Conservation (phyloP, 1,140 invertebrate genomes). For the Stenopsyche tienmushanensis region DNA sequence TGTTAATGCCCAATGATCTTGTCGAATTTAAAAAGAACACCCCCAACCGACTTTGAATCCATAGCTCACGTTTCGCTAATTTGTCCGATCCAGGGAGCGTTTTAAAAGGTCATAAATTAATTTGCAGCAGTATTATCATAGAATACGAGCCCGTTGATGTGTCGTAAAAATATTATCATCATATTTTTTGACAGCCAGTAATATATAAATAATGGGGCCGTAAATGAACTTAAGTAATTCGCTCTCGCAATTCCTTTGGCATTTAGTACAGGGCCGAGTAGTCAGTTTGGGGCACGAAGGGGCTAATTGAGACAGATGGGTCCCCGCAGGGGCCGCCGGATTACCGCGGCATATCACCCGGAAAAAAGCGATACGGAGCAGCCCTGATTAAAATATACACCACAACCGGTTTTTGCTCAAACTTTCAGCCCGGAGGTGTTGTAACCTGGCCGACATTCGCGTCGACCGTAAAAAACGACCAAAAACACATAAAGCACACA, state of each 20-base stretch:
- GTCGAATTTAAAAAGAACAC: too few species aligned
- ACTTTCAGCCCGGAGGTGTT: background rate
- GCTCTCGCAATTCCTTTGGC: slow-evolving; percentile 1
- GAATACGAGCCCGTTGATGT: too few species aligned
- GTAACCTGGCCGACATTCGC: background rate
- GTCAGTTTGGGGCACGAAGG: slow-evolving; percentile 18
- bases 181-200: too few species aligned
- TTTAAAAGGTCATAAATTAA: too few species aligned
- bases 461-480: background rate
- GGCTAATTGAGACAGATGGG: slow-evolving; percentile 42
- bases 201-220: too few species aligned
- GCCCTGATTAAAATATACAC: slow-evolving; percentile 30
- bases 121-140: too few species aligned
- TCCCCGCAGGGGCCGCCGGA: slow-evolving; percentile 20
- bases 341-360: slow-evolving; percentile 7
- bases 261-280: slow-evolving; percentile 12
- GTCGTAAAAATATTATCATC: too few species aligned
- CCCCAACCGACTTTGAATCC: too few species aligned
- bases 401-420: slow-evolving; percentile 12
- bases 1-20: too few species aligned
- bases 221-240: slow-evolving; percentile 23
- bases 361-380: slow-evolving; percentile 18
- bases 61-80: too few species aligned
- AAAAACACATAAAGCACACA: slow-evolving; percentile 1
- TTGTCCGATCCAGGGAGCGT: too few species aligned